Evolutionary conservation across 2,888 invertebrate species (phyloP).

Genomic region (Lysandra coridon): DNA sequence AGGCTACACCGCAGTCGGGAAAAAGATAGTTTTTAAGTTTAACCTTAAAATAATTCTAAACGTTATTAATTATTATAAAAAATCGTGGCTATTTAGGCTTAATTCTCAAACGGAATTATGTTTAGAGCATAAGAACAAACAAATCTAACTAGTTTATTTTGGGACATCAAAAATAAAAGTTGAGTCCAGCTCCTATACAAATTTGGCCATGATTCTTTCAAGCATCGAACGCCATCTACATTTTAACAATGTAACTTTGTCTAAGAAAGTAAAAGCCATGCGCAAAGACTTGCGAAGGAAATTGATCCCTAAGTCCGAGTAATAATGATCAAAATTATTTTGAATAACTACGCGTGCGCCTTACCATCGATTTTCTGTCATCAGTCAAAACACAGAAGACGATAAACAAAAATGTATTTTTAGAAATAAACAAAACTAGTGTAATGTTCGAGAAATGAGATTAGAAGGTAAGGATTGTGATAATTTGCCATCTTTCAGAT

Average conservation of each 20-base stretch:
- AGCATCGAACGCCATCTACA: constrained; percentile 28
- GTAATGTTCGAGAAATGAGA: constrained; percentile 53
- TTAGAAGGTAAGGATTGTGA: constrained; percentile 52
- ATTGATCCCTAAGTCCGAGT: fast-evolving
- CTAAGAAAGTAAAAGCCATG: constrained; percentile 51
- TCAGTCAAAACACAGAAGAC: constrained; percentile 41
- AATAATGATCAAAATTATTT: constrained; percentile 43
- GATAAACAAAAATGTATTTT: constrained; percentile 34
- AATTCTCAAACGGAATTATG: no score
- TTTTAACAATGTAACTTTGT: not conserved
- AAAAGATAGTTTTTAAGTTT: no score
- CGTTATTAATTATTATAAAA: no score
- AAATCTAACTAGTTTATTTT: no score
- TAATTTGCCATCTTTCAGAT: not conserved
- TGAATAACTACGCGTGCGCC: constrained; percentile 61
- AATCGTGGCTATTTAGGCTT: no score
- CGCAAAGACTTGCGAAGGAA: constrained; percentile 48
- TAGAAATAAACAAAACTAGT: constrained; percentile 29
- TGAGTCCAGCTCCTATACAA: no score
- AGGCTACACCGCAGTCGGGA: no score
- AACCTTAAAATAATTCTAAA: no score
- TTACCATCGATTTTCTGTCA: constrained; percentile 65
- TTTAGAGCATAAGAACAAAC: no score
- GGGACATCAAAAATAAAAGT: no score
- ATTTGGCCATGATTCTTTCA: no score